These are phyloP conservation scores for Lathamus discolor DNA, from an alignment of 2,113 vertebrate species.

Conservation along the genomic window DNA sequence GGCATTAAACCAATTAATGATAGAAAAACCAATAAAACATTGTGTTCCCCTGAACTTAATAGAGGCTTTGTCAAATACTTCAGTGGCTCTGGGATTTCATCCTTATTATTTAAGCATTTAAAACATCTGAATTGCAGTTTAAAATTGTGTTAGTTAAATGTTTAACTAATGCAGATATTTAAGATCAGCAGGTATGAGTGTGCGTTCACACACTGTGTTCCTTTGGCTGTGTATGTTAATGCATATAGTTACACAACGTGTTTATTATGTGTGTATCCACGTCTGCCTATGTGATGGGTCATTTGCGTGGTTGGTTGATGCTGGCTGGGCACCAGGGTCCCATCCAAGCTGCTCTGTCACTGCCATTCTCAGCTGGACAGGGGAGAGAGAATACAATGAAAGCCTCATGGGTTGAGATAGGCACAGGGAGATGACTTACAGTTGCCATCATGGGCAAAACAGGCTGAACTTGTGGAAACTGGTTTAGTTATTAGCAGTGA, in stretches of 20 bases:
- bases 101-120: neutral
- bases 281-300: neutral
- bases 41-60: neutral
- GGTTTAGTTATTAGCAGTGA: neutral
- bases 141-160: conserved; percentile 40
- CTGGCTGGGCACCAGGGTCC: neutral
- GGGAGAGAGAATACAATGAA: neutral
- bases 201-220: accelerated
- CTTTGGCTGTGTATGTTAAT: neutral
- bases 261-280: neutral
- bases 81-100: neutral
- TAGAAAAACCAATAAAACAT: neutral
- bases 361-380: neutral
- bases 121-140: neutral
- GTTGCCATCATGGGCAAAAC: neutral
- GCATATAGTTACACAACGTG: accelerated
- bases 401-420: neutral
- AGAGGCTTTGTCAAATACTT: neutral
- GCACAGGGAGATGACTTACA: neutral
- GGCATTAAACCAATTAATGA: conserved; percentile 8
- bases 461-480: neutral
- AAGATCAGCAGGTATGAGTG: neutral
- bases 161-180: neutral
- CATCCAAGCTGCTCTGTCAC: neutral
- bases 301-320: neutral